Evolutionary conservation across 1,140 invertebrate genomes (phyloP).

Genomic region (Plodia interpunctella): DNA sequence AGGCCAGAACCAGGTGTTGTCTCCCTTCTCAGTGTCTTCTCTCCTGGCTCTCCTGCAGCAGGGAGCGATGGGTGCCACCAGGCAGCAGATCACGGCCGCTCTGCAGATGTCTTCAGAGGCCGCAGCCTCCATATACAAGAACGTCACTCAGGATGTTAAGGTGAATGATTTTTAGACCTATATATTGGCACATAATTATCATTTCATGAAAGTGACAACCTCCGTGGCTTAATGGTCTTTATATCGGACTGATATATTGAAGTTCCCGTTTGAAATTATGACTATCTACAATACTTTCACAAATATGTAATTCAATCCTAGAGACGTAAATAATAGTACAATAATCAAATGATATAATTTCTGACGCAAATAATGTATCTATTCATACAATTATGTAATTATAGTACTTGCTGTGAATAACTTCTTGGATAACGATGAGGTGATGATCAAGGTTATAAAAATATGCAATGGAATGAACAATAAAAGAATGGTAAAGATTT

Average conservation of each 20-base stretch:
- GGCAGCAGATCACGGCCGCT: slow-evolving; percentile 41
- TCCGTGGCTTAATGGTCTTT: no score
- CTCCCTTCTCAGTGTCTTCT: slow-evolving; percentile 54
- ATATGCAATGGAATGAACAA: background rate
- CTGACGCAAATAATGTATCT: background rate
- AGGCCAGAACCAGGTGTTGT: slow-evolving; percentile 53
- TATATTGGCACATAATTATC: no score
- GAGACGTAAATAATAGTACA: no score
- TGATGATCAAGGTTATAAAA: background rate
- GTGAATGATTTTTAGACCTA: slow-evolving; percentile 23
- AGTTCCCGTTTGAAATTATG: no score
- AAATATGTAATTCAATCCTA: no score
- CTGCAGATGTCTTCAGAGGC: slow-evolving; percentile 40
- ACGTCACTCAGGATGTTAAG: slow-evolving; percentile 37
- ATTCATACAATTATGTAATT: slow-evolving; percentile 3
- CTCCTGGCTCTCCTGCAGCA: slow-evolving; percentile 59
- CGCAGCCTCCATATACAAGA: slow-evolving; percentile 34
- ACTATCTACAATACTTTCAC: no score
- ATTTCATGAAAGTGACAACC: no score
- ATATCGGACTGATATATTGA: no score
- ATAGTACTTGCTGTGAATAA: background rate
- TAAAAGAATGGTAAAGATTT: no score
- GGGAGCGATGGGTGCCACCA: slow-evolving; percentile 43
- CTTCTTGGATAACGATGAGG: background rate
- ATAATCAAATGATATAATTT: background rate